Percentiles rank a stretch among this genome's conserved stretches.
Conservation (phyloP, 1,140 invertebrate species). For the Araneus ventricosus region DNA sequence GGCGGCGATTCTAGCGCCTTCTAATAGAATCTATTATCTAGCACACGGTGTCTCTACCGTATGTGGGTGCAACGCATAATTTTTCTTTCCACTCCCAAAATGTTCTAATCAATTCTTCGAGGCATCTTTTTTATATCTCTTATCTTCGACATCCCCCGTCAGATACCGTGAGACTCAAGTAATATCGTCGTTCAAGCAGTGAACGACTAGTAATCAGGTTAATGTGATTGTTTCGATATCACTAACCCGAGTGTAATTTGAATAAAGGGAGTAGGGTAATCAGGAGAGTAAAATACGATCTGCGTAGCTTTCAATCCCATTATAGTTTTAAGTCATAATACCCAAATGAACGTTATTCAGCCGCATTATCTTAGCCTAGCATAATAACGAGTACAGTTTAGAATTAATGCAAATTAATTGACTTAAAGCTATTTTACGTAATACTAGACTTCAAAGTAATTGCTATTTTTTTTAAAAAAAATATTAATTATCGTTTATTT, state of each 20-base stretch:
- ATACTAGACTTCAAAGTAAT: background rate
- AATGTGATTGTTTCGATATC: conserved; percentile 69
- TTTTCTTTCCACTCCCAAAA: conserved; percentile 62
- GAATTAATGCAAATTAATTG: background rate
- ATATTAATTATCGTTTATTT: too few relatives aligned
- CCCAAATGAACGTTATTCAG: background rate
- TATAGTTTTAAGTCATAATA: conserved; percentile 15
- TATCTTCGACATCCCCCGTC: conserved; percentile 29
- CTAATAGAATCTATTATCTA: conserved; percentile 67
- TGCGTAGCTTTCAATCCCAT: background rate
- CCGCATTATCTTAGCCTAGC: background rate
- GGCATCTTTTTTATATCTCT: conserved; percentile 45
- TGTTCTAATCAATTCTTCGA: conserved; percentile 61
- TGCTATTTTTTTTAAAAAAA: too few relatives aligned
- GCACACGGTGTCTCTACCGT: conserved; percentile 39
- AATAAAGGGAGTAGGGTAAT: conserved; percentile 46
- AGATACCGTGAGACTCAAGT: conserved; percentile 32
- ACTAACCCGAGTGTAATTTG: conserved; percentile 28
- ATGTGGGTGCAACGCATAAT: conserved; percentile 41
- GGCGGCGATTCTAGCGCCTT: conserved; percentile 47
- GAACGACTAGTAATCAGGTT: conserved; percentile 54
- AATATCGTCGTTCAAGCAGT: conserved; percentile 43
- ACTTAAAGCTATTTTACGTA: background rate
- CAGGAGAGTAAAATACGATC: conserved; percentile 28
- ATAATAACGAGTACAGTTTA: background rate